Conservation (phyloP, 2,888 invertebrate species). For the Euplexia lucipara region DNA sequence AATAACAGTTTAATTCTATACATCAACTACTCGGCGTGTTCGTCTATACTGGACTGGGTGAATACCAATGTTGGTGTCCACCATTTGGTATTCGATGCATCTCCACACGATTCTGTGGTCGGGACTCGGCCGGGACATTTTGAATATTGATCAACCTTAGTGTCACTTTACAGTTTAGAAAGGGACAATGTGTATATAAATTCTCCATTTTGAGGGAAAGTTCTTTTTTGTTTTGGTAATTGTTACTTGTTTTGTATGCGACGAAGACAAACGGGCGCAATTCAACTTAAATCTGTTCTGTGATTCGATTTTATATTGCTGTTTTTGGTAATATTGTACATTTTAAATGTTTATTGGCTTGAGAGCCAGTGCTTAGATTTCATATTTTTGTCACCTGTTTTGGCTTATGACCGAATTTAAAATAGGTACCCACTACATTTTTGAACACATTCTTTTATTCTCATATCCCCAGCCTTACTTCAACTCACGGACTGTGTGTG, state of each 20-base stretch:
- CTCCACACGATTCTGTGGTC: slow-evolving; percentile 87
- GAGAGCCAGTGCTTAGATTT: slow-evolving; percentile 43
- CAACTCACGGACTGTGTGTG: too few relatives aligned
- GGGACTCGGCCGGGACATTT: slow-evolving; percentile 80
- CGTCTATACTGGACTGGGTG: slow-evolving; percentile 76
- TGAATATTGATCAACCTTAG: slow-evolving; percentile 85
- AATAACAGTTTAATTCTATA: slow-evolving; percentile 77
- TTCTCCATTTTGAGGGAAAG: slow-evolving; percentile 79
- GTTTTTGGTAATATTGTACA: slow-evolving; percentile 44
- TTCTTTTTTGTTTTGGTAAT: slow-evolving; percentile 65
- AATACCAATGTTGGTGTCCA: slow-evolving; percentile 81
- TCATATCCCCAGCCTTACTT: too few relatives aligned
- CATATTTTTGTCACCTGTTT: slow-evolving; percentile 28
- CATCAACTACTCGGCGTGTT: slow-evolving; percentile 79
- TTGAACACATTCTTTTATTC: background rate
- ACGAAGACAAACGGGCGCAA: slow-evolving; percentile 41
- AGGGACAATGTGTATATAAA: slow-evolving; percentile 71
- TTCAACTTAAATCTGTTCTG: slow-evolving; percentile 61
- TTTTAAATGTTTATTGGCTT: slow-evolving; percentile 50
- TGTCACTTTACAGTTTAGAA: slow-evolving; percentile 66
- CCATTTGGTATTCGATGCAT: slow-evolving; percentile 83
- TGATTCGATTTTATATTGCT: slow-evolving; percentile 61
- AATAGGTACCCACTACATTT: background rate
- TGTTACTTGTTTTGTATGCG: slow-evolving; percentile 70
- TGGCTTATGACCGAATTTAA: slow-evolving; percentile 13